Evolutionary conservation across 1,140 invertebrate species (phyloP).

Genomic region (Cephus cinctus): DNA sequence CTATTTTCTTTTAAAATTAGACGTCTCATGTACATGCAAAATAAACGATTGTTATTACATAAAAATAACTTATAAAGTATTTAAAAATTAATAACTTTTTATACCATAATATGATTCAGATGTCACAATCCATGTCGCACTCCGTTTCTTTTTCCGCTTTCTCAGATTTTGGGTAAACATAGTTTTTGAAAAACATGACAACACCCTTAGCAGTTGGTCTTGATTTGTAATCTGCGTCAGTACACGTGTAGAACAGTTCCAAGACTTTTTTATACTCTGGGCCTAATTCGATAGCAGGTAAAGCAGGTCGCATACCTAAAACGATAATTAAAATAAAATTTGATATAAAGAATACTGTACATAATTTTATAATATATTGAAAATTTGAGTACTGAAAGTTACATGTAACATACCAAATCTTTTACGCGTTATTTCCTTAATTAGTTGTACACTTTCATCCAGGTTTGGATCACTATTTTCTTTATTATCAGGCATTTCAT

Average conservation of each 20-base stretch:
- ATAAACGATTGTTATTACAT: constrained; percentile 9
- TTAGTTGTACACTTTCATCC: constrained; percentile 9
- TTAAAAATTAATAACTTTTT: too few species aligned
- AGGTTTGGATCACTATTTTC: background rate
- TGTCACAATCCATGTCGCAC: background rate
- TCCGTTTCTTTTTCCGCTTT: background rate
- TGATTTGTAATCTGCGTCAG: constrained; percentile 60
- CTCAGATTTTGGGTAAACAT: constrained; percentile 12
- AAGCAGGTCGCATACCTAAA: constrained; percentile 65
- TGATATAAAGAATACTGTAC: background rate
- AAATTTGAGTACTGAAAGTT: constrained; percentile 4
- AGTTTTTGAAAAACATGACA: constrained; percentile 44
- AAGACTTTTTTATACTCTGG: constrained; percentile 65
- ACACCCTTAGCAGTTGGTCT: constrained; percentile 63
- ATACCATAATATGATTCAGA: too few species aligned
- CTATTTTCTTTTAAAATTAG: constrained; percentile 22
- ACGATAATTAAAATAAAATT: constrained; percentile 14
- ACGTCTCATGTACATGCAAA: constrained; percentile 15
- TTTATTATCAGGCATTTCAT: constrained; percentile 12
- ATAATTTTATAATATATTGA: constrained; percentile 1
- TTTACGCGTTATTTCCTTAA: constrained; percentile 7
- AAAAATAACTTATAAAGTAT: constrained; percentile 11
- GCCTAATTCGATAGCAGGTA: constrained; percentile 66
- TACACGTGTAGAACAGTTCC: constrained; percentile 72
- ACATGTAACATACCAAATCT: constrained; percentile 27